phyloP scores from a whole-genome alignment of 2,113 vertebrate species.

The Lophura nycthemera region DNA sequence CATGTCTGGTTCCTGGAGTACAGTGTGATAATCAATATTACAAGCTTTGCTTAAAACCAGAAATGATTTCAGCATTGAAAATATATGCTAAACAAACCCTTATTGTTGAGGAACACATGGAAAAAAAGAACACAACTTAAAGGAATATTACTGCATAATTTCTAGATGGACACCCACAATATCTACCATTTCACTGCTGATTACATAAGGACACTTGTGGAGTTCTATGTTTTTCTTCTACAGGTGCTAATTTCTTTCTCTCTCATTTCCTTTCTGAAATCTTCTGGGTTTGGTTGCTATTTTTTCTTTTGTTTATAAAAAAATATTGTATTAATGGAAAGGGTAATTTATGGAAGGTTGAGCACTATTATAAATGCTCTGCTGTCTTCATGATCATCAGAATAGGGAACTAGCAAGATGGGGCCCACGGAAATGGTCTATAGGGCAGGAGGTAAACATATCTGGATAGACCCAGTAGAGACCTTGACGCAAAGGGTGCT shows the following conservation, averaged over 20 bases:
- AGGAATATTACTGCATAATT: background rate
- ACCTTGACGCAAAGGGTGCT: background rate
- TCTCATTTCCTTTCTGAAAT: background rate
- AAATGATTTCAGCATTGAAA: background rate
- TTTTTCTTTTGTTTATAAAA: background rate
- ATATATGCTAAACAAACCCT: background rate
- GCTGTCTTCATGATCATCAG: conserved; percentile 4
- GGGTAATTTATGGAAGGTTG: background rate
- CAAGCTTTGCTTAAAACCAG: background rate
- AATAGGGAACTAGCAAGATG: background rate
- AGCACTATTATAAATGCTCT: conserved; percentile 8
- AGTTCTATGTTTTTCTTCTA: background rate
- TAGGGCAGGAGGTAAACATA: background rate
- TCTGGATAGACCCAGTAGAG: background rate
- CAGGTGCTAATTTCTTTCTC: background rate
- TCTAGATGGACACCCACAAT: background rate
- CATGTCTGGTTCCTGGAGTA: fast-evolving
- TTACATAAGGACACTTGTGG: background rate
- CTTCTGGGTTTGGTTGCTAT: background rate
- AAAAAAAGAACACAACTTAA: background rate
- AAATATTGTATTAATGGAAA: background rate
- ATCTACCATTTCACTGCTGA: background rate
- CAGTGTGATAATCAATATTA: background rate
- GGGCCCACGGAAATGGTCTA: background rate
- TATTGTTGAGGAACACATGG: background rate